Evolutionary conservation across 2,113 vertebrate genomes (phyloP), one percentile per base, ranked within the genome.

Genomic region (Empidonax traillii): DNA sequence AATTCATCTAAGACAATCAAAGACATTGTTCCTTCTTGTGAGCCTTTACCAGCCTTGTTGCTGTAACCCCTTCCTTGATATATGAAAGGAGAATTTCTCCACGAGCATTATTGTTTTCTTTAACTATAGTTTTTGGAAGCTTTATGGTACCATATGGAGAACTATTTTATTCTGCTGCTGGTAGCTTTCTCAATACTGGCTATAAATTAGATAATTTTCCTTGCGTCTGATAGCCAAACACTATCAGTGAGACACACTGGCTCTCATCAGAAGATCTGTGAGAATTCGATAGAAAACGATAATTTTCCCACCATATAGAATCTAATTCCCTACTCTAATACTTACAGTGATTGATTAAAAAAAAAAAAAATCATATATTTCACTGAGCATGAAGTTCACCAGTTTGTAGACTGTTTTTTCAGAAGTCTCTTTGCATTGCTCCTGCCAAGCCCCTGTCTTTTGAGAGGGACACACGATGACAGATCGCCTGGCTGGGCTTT

Each of bases 141-240:
- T 93, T 97, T 85, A 28, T 21, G 79, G 83, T 95, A 95, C 97
- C 98, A 98, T 98, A 98, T 98, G 97, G 98, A 97, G 97, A 98
- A 98, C 96, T 93, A 94, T 98, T 98, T 97, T 97, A 94, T 83
- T 82, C 96, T 90, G 72, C 95, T 97, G 94, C 93, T 96, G 94
- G 97, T 97, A 95, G 91, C 82, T 98, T 97, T 97, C 96, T 97
- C 92, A 82, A 95, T 97, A 94, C 91, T 95, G 80, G 96, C 95
- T 96, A 97, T 97, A 97, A 98, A 97, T 95, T 97, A 96, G 93
- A 93, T 90, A 73, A 88, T 84, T 98, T 96, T 97, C 95, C 97
- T 94, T 62, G 94, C 89, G 94, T 91, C 94, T 96, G 92, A 97
- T 97, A 94, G 87, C 96, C 94, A 96, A 87, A 58, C 28, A 4